Evolutionary conservation across 2,888 invertebrate species (phyloP).

Genomic region (Phengaris arion): DNA sequence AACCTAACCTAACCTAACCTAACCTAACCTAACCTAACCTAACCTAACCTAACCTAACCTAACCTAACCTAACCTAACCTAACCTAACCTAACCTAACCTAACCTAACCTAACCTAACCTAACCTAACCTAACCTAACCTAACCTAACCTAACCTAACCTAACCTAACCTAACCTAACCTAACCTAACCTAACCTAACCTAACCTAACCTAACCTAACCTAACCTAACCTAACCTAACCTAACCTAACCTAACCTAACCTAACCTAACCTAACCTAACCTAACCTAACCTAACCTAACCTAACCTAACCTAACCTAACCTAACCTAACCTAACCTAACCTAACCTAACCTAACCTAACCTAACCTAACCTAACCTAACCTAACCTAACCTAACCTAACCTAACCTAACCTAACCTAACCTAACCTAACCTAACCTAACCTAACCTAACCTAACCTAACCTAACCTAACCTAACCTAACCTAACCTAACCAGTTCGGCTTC

Average conservation of each 20-base stretch:
- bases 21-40: conserved; percentile 1
- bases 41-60: conserved; percentile 1
- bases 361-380: conserved; percentile 1
- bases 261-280: conserved; percentile 13
- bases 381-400: conserved; percentile 7
- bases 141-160: conserved; percentile 8
- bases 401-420: conserved; percentile 1
- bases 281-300: conserved; percentile 17
- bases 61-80: background rate
- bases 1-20: conserved; percentile 26
- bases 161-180: conserved; percentile 1
- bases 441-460: conserved; percentile 13
- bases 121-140: conserved; percentile 1
- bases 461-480: background rate
- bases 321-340: conserved; percentile 6
- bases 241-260: conserved; percentile 1
- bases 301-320: conserved; percentile 1
- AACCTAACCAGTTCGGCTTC: background rate
- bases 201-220: conserved; percentile 25
- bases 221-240: conserved; percentile 29
- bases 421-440: conserved; percentile 10
- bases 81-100: conserved; percentile 1
- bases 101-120: conserved; percentile 1
- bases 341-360: conserved; percentile 1
- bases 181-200: conserved; percentile 1